Evolutionary conservation across 1,140 invertebrate species (phyloP).

Genomic region (Camponotus vicinus): DNA sequence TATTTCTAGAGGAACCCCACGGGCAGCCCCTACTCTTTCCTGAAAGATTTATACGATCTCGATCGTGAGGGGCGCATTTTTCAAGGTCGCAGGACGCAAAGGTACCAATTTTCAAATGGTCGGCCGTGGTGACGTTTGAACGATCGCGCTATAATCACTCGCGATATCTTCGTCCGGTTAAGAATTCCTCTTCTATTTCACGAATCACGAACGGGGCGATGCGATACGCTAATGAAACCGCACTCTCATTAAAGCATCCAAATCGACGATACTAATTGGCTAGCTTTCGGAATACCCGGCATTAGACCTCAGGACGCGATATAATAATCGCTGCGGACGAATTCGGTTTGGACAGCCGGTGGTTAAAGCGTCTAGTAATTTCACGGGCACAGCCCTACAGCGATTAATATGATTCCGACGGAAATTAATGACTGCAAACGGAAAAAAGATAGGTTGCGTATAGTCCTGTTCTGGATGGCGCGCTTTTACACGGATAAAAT

Average conservation of each 20-base stretch:
- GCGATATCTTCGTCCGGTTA: slow-evolving; percentile 67
- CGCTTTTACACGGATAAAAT: slow-evolving; percentile 10
- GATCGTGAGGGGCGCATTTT: slow-evolving; percentile 54
- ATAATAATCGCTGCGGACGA: slow-evolving; percentile 76
- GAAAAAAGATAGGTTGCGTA: slow-evolving; percentile 58
- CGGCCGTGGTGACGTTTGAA: slow-evolving; percentile 63
- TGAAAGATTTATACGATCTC: slow-evolving; percentile 54
- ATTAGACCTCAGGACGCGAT: slow-evolving; percentile 79
- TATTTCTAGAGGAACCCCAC: neutral
- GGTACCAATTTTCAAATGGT: slow-evolving; percentile 68
- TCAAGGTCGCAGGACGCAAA: slow-evolving; percentile 36
- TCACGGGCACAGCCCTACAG: slow-evolving; percentile 73
- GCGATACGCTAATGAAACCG: slow-evolving; percentile 76
- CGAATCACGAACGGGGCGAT: slow-evolving; percentile 53
- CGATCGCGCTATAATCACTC: slow-evolving; percentile 69
- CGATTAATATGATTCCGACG: slow-evolving; percentile 78
- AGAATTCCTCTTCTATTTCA: slow-evolving; percentile 67
- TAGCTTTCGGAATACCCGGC: slow-evolving; percentile 80
- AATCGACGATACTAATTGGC: slow-evolving; percentile 80
- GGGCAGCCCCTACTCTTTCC: neutral
- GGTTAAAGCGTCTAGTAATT: slow-evolving; percentile 82
- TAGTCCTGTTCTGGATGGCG: neutral
- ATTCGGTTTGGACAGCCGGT: slow-evolving; percentile 80
- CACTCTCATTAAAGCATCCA: slow-evolving; percentile 81
- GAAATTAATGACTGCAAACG: slow-evolving; percentile 77